Base-by-base conservation (phyloP, 1,140 invertebrate genomes). In the Papilio xuthus region DNA sequence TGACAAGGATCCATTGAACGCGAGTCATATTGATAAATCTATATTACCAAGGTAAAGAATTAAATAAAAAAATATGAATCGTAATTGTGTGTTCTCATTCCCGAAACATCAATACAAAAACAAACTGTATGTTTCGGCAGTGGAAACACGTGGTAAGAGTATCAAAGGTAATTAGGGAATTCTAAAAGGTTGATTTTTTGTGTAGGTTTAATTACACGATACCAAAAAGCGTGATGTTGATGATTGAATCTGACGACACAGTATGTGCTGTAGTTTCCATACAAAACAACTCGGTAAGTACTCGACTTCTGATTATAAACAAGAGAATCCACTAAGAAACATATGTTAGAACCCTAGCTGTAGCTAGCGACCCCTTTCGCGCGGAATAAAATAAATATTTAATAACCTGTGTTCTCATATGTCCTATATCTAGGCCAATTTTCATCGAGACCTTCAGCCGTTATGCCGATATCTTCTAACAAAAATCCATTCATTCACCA, bases 251-350 rank as follows among this genome's bases (percentile, higher is more conserved):
- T 0, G 86, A 94, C 23, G 95, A 96, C 86, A 90, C 94, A 15
- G 89, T 94, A 12, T 97, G 97, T 86, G 96, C 96, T 87, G 95
- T 95, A 13, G 94, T 97, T 47, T 97, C 97, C 37, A 95, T 97
- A 83, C 97, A 97, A 86, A 96, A 96, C 86, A 94, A 95, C 63
- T 95, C 95, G 80, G 96, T 97, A 93, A 94, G 95, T 92, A 8
- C 44, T 72, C 4, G 18, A 53, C 7, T 0, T 23, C 13, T 60
- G 6, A 28, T 28, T 67, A 50, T 3, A 50, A 6, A 50, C 18
- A 4, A 28, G 6, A 7, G 26, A 18, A 7, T 15, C 4, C 23
- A 15, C 13, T 26, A n/a, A 20, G 6, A 23, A 10, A 47, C 4
- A 47, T 15, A 6, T 37, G 7, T 37, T 37, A 37, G 7, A 37